These are phyloP conservation scores for Masticophis lateralis DNA, from an alignment of 2,797 vertebrate genomes.

Conservation along the genomic window DNA sequence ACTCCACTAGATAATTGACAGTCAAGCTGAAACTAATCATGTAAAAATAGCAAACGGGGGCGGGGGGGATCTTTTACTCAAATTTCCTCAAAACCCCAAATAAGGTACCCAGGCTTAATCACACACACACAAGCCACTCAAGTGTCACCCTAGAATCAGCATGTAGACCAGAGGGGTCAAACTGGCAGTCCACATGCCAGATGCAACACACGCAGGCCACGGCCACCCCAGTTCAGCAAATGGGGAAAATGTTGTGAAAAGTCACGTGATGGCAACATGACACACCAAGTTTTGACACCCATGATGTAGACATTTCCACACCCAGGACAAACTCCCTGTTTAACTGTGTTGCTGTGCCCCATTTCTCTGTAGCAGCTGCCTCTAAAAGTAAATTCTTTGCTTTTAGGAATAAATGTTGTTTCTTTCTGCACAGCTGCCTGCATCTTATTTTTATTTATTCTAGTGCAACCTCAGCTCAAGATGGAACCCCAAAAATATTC, in stretches of 20 bases:
- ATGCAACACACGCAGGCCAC: no score
- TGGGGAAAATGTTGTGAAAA: no score
- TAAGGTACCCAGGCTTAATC: not conserved
- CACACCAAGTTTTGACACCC: no score
- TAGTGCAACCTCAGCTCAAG: not conserved
- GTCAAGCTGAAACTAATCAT: not conserved
- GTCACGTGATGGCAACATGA: no score
- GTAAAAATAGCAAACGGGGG: not conserved
- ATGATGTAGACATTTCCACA: not conserved
- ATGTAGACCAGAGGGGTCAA: not conserved
- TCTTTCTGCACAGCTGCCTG: not conserved
- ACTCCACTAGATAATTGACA: not conserved
- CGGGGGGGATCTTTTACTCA: not conserved
- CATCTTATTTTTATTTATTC: not conserved
- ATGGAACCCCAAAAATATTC: not conserved
- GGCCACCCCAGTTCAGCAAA: no score
- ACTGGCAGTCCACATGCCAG: rapidly evolving
- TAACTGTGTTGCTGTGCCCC: not conserved
- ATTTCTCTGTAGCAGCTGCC: not conserved
- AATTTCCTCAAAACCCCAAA: not conserved
- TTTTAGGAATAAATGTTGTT: not conserved
- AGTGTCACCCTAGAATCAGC: not conserved
- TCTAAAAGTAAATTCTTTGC: not conserved
- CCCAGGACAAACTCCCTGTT: not conserved
- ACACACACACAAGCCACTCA: not conserved